These are phyloP conservation scores for Danio albolineatus DNA, from an alignment of 2,797 vertebrate species.

Conservation along the genomic window DNA sequence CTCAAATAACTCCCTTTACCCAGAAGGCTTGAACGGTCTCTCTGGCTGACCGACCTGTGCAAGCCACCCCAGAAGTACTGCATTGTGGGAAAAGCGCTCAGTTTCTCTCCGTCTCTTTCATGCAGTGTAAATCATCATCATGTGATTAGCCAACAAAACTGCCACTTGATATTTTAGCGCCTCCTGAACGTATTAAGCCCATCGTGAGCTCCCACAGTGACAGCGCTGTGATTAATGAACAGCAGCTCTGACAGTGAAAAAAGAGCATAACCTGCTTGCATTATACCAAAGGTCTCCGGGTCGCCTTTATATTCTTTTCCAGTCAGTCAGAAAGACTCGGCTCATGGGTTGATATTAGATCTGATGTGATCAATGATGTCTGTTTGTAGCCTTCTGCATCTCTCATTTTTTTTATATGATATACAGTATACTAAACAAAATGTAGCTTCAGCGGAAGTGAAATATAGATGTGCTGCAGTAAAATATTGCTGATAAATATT, in stretches of 20 bases:
- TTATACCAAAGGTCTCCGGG: constrained; percentile 24
- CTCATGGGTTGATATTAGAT: constrained; percentile 22
- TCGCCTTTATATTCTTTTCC: constrained; percentile 20
- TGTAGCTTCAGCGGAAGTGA: no score
- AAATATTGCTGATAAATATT: no score
- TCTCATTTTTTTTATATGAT: no score
- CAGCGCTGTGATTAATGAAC: constrained; percentile 37
- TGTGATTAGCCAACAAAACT: constrained; percentile 31
- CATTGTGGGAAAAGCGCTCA: constrained; percentile 25
- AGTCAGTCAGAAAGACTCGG: neutral
- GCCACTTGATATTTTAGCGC: constrained; percentile 33
- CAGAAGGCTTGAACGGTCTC: constrained; percentile 46
- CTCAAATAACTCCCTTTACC: constrained; percentile 58
- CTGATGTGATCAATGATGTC: constrained; percentile 25
- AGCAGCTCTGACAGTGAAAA: constrained; percentile 27
- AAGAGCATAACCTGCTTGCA: constrained; percentile 32
- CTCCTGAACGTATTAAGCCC: constrained; percentile 15
- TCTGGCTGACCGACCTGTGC: constrained; percentile 15
- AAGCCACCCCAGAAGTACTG: neutral
- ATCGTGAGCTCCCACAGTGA: neutral
- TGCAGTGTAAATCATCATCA: constrained; percentile 19
- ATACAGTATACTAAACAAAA: no score
- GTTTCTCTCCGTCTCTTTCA: constrained; percentile 1
- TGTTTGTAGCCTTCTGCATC: constrained; percentile 9
- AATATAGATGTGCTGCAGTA: no score